Conservation (phyloP, 1,140 invertebrate species). For the Holcopasites calliopsidis region DNA sequence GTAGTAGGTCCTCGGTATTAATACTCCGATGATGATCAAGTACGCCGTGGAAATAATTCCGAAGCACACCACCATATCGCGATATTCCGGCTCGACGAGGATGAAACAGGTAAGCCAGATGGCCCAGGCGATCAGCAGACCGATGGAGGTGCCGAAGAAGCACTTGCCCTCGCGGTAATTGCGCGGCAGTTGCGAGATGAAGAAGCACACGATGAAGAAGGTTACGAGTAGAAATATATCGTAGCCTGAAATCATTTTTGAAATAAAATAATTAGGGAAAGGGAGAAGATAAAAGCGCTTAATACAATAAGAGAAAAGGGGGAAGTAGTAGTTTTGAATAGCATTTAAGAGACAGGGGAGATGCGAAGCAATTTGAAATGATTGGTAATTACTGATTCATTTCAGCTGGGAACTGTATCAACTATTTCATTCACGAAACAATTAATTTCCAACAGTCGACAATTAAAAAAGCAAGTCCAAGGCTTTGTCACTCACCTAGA, state of each 20-base stretch:
- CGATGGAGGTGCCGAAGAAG: slow-evolving; percentile 79
- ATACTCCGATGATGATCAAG: slow-evolving; percentile 79
- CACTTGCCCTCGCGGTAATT: slow-evolving; percentile 83
- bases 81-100: slow-evolving; percentile 73
- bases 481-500: slow-evolving; percentile 55
- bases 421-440: no score
- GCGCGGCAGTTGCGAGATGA: slow-evolving; percentile 79
- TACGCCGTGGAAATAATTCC: slow-evolving; percentile 79
- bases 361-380: no score
- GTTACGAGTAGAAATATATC: slow-evolving; percentile 81
- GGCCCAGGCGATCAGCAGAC: slow-evolving; percentile 79
- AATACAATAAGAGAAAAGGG: no score
- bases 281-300: no score
- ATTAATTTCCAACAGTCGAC: no score
- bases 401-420: no score
- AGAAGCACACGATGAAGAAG: slow-evolving; percentile 79
- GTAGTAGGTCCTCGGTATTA: slow-evolving; percentile 82
- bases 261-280: no score
- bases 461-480: not conserved
- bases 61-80: slow-evolving; percentile 78
- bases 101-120: slow-evolving; percentile 80
- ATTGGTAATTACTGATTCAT: no score
- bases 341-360: no score
- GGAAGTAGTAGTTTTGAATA: no score
- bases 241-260: slow-evolving; percentile 71